Evolutionary conservation across 2,113 vertebrate genomes (phyloP), one percentile per base, ranked within the genome.

Genomic region (Plestiodon gilberti): DNA sequence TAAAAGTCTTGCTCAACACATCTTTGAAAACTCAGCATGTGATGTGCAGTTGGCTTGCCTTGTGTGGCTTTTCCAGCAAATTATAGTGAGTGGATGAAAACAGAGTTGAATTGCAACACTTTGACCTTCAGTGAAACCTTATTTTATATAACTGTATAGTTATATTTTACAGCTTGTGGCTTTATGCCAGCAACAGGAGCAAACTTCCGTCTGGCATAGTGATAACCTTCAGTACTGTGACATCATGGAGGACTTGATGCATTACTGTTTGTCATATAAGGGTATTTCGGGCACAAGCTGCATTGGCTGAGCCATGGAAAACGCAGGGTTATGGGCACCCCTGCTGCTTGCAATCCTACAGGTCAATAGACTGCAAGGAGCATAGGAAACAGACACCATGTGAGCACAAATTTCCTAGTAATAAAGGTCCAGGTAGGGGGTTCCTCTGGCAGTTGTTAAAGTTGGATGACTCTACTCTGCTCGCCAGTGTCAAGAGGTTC

Each of bases 101-200:
- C 28, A 15, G 57, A 81, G 64, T 38, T 81, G 48, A 86, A 65
- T 74, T 74, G 85, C 69, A 86, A 81, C 57, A 81, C 78, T 52
- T 64, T 75, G 78, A 81, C 85, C 85, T 86, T 86, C 78, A 23
- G 35, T n/a, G 48, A 28, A 62, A 28, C 69, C 69, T 86, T 81
- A 33, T 81, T 81, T 81, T 85, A 57, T 69, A 52, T 40, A 78
- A 85, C 67, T 70, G 76, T 78, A 64, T 85, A 78, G 76, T 77
- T 85, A 59, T 38, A 59, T 78, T 69, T 85, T 59, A 64, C 78
- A 74, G 78, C 59, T 62, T 18, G 22, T 81, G 78, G 59, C 69
- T 30, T 64, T 15, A 22, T 20, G 69, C 85, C 85, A 81, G 40
- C 59, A 55, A 64, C 20, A 52, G 43, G 40, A 74, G 61, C 71